These are phyloP conservation scores for Scaptomyza caliginosa DNA, from an alignment of 2,888 invertebrate species.

Conservation along the genomic window DNA sequence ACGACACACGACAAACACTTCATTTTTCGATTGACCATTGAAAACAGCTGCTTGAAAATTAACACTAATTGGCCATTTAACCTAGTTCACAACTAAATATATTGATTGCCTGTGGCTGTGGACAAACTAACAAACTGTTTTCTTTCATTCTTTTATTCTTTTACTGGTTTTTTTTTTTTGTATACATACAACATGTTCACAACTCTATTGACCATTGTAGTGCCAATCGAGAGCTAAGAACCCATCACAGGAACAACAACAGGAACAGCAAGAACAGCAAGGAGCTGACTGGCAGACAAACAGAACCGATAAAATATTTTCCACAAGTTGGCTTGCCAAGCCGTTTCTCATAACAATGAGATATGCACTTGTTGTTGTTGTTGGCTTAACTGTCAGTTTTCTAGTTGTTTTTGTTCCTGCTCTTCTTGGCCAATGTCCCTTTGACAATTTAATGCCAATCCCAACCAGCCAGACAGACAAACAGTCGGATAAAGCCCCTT, in stretches of 20 bases:
- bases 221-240: slow-evolving; percentile 2
- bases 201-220: not conserved
- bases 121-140: not conserved
- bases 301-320: not conserved
- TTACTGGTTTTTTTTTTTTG: too few relatives aligned
- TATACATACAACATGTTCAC: too few relatives aligned
- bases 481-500: not conserved
- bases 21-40: not conserved
- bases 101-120: not conserved
- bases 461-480: not conserved
- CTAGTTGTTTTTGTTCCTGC: too few relatives aligned
- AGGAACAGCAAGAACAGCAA: too few relatives aligned
- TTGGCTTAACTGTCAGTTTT: slow-evolving; percentile 3
- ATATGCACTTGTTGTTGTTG: slow-evolving; percentile 21
- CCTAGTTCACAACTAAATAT: not conserved
- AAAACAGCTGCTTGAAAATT: not conserved
- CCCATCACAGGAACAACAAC: not conserved
- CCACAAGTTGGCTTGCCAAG: slow-evolving; percentile 1
- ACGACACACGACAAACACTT: not conserved
- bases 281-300: not conserved
- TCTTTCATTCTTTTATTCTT: too few relatives aligned
- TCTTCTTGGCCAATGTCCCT: not conserved
- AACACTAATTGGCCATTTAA: slow-evolving; percentile 9
- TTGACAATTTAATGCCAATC: slow-evolving; percentile 11
- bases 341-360: slow-evolving; percentile 21